These are phyloP conservation scores for Brachypteracias leptosomus DNA, from an alignment of 2,113 vertebrate genomes.

Conservation along the genomic window DNA sequence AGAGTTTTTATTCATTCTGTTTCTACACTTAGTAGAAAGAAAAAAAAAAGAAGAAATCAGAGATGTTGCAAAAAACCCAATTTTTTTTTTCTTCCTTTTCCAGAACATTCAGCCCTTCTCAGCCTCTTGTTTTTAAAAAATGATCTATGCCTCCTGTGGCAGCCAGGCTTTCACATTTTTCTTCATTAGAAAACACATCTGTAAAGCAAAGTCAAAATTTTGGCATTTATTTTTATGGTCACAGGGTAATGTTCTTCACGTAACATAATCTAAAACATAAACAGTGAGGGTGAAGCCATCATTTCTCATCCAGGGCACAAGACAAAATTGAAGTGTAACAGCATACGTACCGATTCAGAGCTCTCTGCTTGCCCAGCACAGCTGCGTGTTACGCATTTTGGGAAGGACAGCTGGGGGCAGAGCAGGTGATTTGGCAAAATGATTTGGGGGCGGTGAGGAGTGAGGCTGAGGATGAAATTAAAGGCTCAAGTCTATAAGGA, in stretches of 20 bases:
- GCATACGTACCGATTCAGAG: background rate
- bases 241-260: conserved; percentile 44
- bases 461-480: conserved; percentile 2
- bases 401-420: conserved; percentile 32
- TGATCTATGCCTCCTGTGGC: conserved; percentile 1
- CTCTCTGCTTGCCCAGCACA: background rate
- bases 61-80: background rate
- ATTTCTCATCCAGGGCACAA: conserved; percentile 45
- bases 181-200: conserved; percentile 73
- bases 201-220: conserved; percentile 64
- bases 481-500: conserved; percentile 22
- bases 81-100: background rate
- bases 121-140: conserved; percentile 53
- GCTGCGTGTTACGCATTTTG: background rate
- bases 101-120: conserved; percentile 51
- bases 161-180: conserved; percentile 59
- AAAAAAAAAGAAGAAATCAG: conserved; percentile 31
- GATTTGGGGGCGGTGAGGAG: conserved; percentile 26
- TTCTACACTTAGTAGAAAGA: conserved; percentile 10
- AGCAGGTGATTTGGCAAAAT: conserved; percentile 59
- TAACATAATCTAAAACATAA: conserved; percentile 41
- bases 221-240: conserved; percentile 64
- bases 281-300: conserved; percentile 13
- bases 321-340: background rate
- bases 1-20: conserved; percentile 54